Evolutionary conservation across 2,113 vertebrate genomes (phyloP).

Genomic region (Microcebus jonahi): DNA sequence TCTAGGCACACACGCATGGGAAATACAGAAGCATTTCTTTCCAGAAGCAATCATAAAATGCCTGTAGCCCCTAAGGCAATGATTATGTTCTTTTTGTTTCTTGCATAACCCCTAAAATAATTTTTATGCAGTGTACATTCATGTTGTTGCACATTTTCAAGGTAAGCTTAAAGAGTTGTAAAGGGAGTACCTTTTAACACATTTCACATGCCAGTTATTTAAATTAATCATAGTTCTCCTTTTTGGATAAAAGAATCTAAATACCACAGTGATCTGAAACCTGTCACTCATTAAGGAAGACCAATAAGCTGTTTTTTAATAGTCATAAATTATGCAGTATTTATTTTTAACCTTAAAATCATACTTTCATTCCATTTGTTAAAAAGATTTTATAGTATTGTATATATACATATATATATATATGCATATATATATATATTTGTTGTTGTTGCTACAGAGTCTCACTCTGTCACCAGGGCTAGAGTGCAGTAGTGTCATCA

Average conservation of each 20-base stretch:
- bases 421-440: no score
- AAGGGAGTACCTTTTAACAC: background rate
- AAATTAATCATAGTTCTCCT: background rate
- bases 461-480: no score
- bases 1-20: rapidly evolving
- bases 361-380: background rate
- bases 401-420: background rate
- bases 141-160: background rate
- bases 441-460: no score
- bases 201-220: background rate
- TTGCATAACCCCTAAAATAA: background rate
- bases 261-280: background rate
- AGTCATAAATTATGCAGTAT: background rate
- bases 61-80: background rate
- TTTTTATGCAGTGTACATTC: background rate
- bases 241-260: background rate
- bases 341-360: background rate
- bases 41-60: no score
- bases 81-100: no score
- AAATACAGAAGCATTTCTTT: background rate
- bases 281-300: background rate
- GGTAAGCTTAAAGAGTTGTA: background rate
- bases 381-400: background rate
- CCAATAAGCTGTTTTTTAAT: background rate
- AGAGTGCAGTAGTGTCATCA: no score